Evolutionary conservation across 2,888 invertebrate species (phyloP).

Genomic region (Cryptocephalus primarius): DNA sequence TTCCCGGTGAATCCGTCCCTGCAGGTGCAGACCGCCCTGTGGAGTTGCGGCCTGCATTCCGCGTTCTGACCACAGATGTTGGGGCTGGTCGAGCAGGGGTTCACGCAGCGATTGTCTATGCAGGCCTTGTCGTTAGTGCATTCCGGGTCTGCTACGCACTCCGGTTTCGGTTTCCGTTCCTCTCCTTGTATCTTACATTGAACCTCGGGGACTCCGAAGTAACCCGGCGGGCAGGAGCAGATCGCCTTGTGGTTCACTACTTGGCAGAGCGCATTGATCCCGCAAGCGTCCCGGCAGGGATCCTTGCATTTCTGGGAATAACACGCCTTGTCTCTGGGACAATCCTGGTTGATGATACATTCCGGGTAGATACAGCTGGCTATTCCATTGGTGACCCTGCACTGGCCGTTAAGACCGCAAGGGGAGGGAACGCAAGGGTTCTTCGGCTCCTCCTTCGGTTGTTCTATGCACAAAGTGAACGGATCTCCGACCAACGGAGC

Average conservation of each 20-base stretch:
- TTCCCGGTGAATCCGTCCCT: slow-evolving; percentile 75
- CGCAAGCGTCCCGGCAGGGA: slow-evolving; percentile 74
- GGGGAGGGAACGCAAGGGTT: slow-evolving; percentile 81
- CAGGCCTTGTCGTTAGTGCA: slow-evolving; percentile 79
- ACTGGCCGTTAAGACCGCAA: slow-evolving; percentile 73
- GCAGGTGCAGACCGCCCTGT: slow-evolving; percentile 74
- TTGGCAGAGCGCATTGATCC: slow-evolving; percentile 71
- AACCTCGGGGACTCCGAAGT: slow-evolving; percentile 66
- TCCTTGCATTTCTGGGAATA: slow-evolving; percentile 74
- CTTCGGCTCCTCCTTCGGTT: slow-evolving; percentile 33
- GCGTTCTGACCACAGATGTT: slow-evolving; percentile 68
- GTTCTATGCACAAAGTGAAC: slow-evolving; percentile 54
- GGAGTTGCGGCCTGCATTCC: slow-evolving; percentile 65
- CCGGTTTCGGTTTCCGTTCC: slow-evolving; percentile 49
- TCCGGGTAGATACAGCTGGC: slow-evolving; percentile 76
- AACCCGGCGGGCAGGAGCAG: slow-evolving; percentile 72
- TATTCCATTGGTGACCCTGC: slow-evolving; percentile 56
- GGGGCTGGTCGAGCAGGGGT: slow-evolving; percentile 57
- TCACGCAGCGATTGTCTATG: slow-evolving; percentile 59
- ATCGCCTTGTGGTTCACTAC: slow-evolving; percentile 69
- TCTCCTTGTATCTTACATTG: slow-evolving; percentile 49
- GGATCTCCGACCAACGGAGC: slow-evolving; percentile 68
- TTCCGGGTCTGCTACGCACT: slow-evolving; percentile 65
- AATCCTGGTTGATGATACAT: slow-evolving; percentile 81
- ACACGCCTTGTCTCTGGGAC: slow-evolving; percentile 68